Base-by-base conservation (phyloP, 2,888 invertebrate genomes). In the Automeris io region DNA sequence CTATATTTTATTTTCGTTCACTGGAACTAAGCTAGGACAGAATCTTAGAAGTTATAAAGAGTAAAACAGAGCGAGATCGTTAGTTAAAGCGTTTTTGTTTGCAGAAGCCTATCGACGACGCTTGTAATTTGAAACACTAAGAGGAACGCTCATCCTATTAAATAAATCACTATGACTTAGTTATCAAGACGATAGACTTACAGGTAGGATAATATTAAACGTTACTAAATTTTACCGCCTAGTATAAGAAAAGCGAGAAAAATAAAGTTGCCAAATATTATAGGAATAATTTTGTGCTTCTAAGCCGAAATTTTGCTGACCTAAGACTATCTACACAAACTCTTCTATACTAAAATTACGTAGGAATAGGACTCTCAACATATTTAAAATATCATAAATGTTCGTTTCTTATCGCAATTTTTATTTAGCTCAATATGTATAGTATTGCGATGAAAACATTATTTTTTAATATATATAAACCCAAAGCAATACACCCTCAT, bases 81-180 rank as follows among this genome's bases (percentile, higher is more conserved):
- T 62, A 65, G 62, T 67, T 57, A 56, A 80, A 78, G 81, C 78
- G 66, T 70, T 73, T 68, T 65, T 58, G 57, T 61, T 66, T 53
- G 64, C 60, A 59, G 56, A 73, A 73, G 70, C 70, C 57, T 72
- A 69, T 54, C 46, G 50, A 51, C n/a, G 54, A 61, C 54, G 59
- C 55, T 62, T 61, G 13, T 58, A 61, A 60, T 66, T 67, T 59
- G 59, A 65, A 70, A 54, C 49, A 54, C 69, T 71, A 72, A 59
- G 54, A 51, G 57, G 67, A 67, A 67, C 65, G 46, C 64, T 44
- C 50, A 61, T 53, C 57, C 65, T 61, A 62, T 64, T 67, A 68
- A 65, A 61, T 63, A 67, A 56, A 71, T 65, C 57, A 63, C 76
- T 80, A 83, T 77, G 80, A 83, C 81, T 80, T 80, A 83, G 77